Evolutionary conservation across 2,113 vertebrate genomes (phyloP), one percentile per base, ranked within the genome.

Genomic region (Phocoena sinus): DNA sequence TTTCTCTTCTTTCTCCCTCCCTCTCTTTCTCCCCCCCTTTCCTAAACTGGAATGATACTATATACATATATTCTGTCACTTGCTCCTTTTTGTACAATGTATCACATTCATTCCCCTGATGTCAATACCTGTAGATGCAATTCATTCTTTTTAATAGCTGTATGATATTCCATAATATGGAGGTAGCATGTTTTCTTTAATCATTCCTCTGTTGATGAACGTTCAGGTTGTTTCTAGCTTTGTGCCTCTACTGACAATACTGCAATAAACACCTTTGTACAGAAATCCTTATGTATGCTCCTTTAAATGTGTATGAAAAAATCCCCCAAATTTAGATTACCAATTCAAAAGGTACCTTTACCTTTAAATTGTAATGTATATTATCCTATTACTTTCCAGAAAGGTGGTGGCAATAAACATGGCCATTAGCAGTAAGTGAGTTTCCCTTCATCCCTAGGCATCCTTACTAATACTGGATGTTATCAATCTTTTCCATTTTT

Each of bases 251-350:
- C 5, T 90, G n/a, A 38, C 9, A 58, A 15, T 86, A 44, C 41
- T 68, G 14, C 36, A 92, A 0, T 82, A 38, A 82, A 70, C 18
- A 63, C 79, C 7, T 36, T 82, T 73, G 6, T 58, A 44, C 6
- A 8, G 33, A 41, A 85, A 44, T 84, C 33, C 60, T 93, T 41
- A 56, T 26, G 6, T 91, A 50, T 81, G 80, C 9, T 71, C 21
- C 71, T 80, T 91, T 84, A 81, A 81, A 88, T 77, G 33, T 95
- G 56, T 47, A 23, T 76, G 88, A 95, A 70, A 95, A 85, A 41
- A 84, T 71, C 9, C 28, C 76, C 14, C 23, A 81, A 36, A 0
- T 25, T 44, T n/a, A 67, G 8, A 68, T 50, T 76, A 44, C 21
- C 88, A 28, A 81, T 94, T 63, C 70, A 36, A 77, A 93, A 58